Evolutionary conservation across 2,888 invertebrate genomes (phyloP).

Genomic region (Aradus depressus): DNA sequence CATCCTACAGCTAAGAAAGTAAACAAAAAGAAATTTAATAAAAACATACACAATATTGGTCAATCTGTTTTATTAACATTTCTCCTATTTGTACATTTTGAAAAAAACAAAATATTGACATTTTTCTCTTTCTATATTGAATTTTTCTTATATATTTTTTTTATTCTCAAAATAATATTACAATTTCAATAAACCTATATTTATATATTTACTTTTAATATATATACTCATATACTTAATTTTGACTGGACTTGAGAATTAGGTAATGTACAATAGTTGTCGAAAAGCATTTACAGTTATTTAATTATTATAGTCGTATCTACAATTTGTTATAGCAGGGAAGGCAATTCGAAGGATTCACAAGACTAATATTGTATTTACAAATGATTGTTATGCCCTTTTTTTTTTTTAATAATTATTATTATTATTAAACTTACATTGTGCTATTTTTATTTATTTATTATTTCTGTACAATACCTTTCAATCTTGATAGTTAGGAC

Average conservation of each 20-base stretch:
- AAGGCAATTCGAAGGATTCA: too few relatives aligned
- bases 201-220: constrained; percentile 13
- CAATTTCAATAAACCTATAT: constrained; percentile 15
- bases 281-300: constrained; percentile 15
- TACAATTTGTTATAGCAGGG: constrained; percentile 13
- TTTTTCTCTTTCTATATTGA: constrained; percentile 15
- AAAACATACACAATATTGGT: constrained; percentile 10
- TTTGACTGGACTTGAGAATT: constrained; percentile 15
- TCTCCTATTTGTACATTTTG: constrained; percentile 8
- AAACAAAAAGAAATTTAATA: background rate
- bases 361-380: constrained; percentile 8
- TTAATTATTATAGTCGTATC: constrained; percentile 2
- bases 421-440: constrained; percentile 8
- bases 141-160: too few relatives aligned
- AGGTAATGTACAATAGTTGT: constrained; percentile 8
- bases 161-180: constrained; percentile 17
- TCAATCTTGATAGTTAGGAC: too few relatives aligned
- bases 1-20: too few relatives aligned
- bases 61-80: constrained; percentile 12
- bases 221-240: constrained; percentile 2
- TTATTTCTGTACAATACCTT: too few relatives aligned
- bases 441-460: too few relatives aligned
- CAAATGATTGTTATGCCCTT: constrained; percentile 13
- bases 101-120: constrained; percentile 17
- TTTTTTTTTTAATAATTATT: too few relatives aligned